A percentile compares a stretch with the other conserved stretches of the same genome.
These are phyloP conservation scores for Arenaria interpres DNA, from an alignment of 2,113 vertebrate species.

Conservation along the genomic window DNA sequence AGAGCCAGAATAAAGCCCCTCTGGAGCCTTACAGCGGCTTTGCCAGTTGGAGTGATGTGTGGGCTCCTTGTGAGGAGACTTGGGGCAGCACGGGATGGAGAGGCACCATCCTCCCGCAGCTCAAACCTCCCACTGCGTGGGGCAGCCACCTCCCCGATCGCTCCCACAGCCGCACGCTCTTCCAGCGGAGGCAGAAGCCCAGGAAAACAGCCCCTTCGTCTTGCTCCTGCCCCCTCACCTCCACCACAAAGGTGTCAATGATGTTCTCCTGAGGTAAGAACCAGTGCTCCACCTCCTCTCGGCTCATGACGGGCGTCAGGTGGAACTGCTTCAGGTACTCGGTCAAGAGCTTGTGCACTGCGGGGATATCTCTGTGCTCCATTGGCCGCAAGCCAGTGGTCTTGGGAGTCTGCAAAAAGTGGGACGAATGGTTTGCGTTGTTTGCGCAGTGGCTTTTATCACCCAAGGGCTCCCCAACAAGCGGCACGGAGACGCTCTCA, in stretches of 20 bases:
- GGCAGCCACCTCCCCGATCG: rapidly evolving
- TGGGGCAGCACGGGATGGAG: not conserved
- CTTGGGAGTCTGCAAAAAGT: slow-evolving; percentile 83
- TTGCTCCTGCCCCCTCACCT: slow-evolving; percentile 77
- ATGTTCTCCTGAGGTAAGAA: slow-evolving; percentile 95
- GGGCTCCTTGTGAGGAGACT: not conserved
- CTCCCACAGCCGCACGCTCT: not conserved
- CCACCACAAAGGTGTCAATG: slow-evolving; percentile 94
- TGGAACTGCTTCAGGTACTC: slow-evolving; percentile 92
- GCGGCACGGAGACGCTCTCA: rapidly evolving
- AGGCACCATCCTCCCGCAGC: not conserved
- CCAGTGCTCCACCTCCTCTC: slow-evolving; percentile 95
- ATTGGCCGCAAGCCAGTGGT: slow-evolving; percentile 87
- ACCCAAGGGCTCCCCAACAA: not conserved
- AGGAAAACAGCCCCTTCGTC: not conserved
- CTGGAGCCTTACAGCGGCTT: not conserved
- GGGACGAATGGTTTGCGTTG: rapidly evolving
- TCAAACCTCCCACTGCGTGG: not conserved
- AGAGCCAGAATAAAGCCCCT: not conserved
- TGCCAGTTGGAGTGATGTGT: not conserved
- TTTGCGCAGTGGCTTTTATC: not conserved
- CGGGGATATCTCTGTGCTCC: slow-evolving; percentile 88
- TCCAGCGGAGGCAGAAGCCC: not conserved
- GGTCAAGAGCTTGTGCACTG: slow-evolving; percentile 86
- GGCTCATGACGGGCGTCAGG: slow-evolving; percentile 89